Evolutionary conservation across 2,888 invertebrate species (phyloP), one percentile per base, ranked within the genome.

Genomic region (Caenorhabditis sulstoni): DNA sequence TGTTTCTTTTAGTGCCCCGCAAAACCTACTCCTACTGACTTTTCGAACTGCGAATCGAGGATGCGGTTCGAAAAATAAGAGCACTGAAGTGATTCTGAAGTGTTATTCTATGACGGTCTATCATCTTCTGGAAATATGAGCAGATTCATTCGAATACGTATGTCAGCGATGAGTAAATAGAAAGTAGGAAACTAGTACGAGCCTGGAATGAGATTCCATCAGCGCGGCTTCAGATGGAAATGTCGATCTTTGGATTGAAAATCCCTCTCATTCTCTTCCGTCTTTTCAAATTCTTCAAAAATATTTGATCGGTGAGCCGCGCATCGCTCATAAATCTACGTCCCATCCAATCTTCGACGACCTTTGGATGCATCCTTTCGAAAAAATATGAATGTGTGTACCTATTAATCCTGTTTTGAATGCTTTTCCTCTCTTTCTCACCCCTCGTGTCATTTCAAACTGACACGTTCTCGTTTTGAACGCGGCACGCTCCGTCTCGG

Each of bases 41-140:
- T 18, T 9, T 7, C 58, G 29, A 47, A 58, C 57, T 39, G 37
- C 41, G 23, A 53, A 29, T n/a, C n/a, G n/a, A n/a, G n/a, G n/a
- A n/a, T n/a, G n/a, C n/a, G n/a, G 70, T 70, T 70, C 61, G 58
- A 70, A 61, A 61, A 22, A 35, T 53, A 18, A 37, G 37, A 57
- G 47, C 23, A 73, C 57, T 73, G 47, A 73, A 59, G 59, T 57
- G 71, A 55, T 49, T 64, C 58, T 73, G 64, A 50, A 73, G 73
- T 71, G 57, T 71, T 71, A 62, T 50, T 62, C 57, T 22, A n/a
- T 44, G 18, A 14, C 22, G 18, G 41, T 39, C 41, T 49, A 55
- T 71, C 47, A 62, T 71, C 37, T 29, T 53, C 50, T 18, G n/a
- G 62, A 55, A 71, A 39, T 55, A 59, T 70, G 55, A 70, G 61